Conservation (phyloP, 2,888 invertebrate species). For the Polylopha cassiicola region DNA sequence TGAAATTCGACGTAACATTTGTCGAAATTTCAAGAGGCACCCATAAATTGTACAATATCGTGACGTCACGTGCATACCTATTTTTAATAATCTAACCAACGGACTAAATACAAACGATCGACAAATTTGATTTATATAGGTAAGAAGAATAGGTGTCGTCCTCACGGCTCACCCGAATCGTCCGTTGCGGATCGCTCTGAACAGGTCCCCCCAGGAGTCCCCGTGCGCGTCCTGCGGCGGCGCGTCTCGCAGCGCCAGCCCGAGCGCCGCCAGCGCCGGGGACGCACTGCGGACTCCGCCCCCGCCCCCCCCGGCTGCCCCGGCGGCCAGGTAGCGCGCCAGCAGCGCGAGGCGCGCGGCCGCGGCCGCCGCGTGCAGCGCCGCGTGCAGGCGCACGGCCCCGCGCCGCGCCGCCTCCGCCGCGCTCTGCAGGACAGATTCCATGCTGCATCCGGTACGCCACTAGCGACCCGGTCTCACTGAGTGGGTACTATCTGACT, state of each 20-base stretch:
- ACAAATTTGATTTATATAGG: too few relatives aligned
- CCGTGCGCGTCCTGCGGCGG: slow-evolving; percentile 43
- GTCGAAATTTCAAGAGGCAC: too few relatives aligned
- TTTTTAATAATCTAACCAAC: too few relatives aligned
- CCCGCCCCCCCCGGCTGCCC: too few relatives aligned
- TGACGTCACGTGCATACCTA: too few relatives aligned
- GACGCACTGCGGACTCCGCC: too few relatives aligned
- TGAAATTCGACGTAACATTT: too few relatives aligned
- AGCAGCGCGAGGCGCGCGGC: slow-evolving; percentile 69
- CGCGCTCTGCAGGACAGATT: not conserved
- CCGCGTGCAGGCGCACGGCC: slow-evolving; percentile 65
- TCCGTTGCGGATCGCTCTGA: slow-evolving; percentile 51
- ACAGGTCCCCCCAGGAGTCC: slow-evolving; percentile 45
- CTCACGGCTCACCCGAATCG: slow-evolving; percentile 57
- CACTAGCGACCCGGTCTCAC: too few relatives aligned
- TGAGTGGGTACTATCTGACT: too few relatives aligned
- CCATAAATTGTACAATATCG: too few relatives aligned
- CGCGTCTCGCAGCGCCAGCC: slow-evolving; percentile 78
- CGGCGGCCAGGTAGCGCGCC: slow-evolving; percentile 78
- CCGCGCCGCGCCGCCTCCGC: slow-evolving; percentile 52
- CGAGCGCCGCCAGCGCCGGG: slow-evolving; percentile 72
- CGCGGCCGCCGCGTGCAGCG: slow-evolving; percentile 60
- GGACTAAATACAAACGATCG: too few relatives aligned
- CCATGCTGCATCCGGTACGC: too few relatives aligned
- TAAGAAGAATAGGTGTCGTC: not conserved